A percentile compares a stretch with the other conserved stretches of the same genome.
phyloP scores from a whole-genome alignment of 2,113 vertebrate genomes.

The Crotalus helleri region DNA sequence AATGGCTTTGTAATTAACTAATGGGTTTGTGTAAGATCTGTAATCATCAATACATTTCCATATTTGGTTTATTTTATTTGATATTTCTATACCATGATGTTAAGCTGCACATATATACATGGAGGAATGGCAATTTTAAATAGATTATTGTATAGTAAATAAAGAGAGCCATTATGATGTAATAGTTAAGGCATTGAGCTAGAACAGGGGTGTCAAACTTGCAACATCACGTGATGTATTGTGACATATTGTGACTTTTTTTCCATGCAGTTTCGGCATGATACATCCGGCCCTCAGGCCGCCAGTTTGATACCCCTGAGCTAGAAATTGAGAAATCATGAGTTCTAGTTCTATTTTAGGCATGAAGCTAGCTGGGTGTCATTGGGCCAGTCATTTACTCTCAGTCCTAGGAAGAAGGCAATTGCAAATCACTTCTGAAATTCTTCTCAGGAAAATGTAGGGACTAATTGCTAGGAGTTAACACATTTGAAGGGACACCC shows the following conservation, averaged over 20 bases:
- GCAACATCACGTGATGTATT: too few relatives aligned
- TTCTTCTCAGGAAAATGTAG: not conserved
- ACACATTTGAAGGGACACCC: too few relatives aligned
- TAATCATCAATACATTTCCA: not conserved
- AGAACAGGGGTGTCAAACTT: too few relatives aligned
- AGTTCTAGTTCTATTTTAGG: not conserved
- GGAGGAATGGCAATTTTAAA: not conserved
- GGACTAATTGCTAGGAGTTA: too few relatives aligned
- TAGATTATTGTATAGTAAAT: not conserved
- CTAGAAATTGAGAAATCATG: not conserved
- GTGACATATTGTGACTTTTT: too few relatives aligned
- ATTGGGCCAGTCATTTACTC: not conserved
- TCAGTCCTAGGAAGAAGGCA: not conserved
- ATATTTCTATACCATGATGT: not conserved
- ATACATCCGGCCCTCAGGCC: too few relatives aligned
- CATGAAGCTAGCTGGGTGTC: not conserved
- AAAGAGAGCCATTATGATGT: not conserved
- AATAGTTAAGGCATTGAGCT: not conserved
- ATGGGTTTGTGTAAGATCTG: not conserved
- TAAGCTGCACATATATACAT: not conserved
- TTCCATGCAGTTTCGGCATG: too few relatives aligned
- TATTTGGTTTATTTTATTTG: not conserved
- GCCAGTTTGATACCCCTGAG: too few relatives aligned
- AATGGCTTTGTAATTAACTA: not conserved
- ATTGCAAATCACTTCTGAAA: not conserved